These are phyloP conservation scores for Coptotermes formosanus DNA, from an alignment of 1,140 invertebrate genomes.

Conservation along the genomic window DNA sequence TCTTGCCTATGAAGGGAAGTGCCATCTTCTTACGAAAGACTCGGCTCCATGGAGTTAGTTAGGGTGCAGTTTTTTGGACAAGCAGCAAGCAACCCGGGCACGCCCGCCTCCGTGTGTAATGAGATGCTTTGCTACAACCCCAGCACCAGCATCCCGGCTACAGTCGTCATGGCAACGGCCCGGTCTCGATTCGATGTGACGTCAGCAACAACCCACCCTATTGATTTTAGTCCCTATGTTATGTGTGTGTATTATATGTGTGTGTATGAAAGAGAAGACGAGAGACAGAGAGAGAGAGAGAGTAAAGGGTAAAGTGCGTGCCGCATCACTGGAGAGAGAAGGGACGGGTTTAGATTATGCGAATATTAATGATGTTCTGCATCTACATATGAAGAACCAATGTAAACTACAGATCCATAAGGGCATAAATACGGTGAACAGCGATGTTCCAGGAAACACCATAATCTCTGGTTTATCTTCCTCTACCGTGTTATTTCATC, in stretches of 20 bases:
- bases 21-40: too few relatives aligned
- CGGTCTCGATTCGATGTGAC: neutral
- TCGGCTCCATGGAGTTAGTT: too few relatives aligned
- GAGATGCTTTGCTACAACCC: neutral
- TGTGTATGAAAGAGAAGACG: neutral
- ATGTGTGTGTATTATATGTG: neutral
- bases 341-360: neutral
- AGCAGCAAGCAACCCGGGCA: neutral
- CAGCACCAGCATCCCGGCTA: neutral
- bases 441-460: neutral
- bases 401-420: neutral
- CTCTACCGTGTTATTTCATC: neutral
- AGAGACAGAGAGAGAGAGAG: neutral
- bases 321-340: neutral
- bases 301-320: neutral
- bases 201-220: neutral
- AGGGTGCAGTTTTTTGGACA: neutral
- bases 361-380: neutral
- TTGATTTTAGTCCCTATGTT: slow-evolving; percentile 19
- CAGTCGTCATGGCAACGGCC: slow-evolving; percentile 15
- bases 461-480: neutral
- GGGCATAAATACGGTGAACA: neutral
- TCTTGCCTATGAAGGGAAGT: too few relatives aligned
- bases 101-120: slow-evolving; percentile 3
- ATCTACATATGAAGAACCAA: neutral